Evolutionary conservation across 2,113 vertebrate species (phyloP), one percentile per base, ranked within the genome.

Genomic region (Formicarius rufipectus): DNA sequence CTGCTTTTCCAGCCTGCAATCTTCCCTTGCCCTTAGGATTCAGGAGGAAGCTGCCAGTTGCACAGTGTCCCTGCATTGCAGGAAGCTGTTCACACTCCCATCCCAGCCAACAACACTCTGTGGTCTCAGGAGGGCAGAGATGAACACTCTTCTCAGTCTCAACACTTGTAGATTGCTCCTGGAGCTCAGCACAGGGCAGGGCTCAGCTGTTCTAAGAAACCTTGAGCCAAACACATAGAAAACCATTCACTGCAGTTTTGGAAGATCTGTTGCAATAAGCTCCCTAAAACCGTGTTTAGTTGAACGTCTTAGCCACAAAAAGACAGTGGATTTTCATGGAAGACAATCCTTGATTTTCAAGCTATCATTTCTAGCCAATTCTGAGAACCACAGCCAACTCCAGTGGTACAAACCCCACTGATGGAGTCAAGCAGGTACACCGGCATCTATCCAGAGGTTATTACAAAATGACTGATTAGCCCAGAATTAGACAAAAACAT

Each of bases 1-100:
- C 83, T 93, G 94, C 76, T 71, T 69, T n/a, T 56, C 69, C 88
- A 94, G 69, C 76, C 88, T 74, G 45, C 84, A 91, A 25, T 52
- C 39, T 58, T 75, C 62, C 14, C 33, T 14, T 20, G 24, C 49
- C 76, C 44, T 76, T 33, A 64, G 2, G 3, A 73, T 60, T 83
- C 81, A 28, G 45, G 50, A 81, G 30, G 68, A 92, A 80, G 79
- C 50, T 88, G 88, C 85, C 75, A 73, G 88, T 27, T 88, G 50
- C 72, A 93, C 75, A 88, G 55, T 45, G 79, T 21, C 79, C 45
- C 79, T 86, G 86, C 75, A 50, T 30, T 88, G 85, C 92, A 95
- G 88, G 92, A 88, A 93, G 79, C 64, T 53, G 68, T 35, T 90
- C 50, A 45, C 1, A 0, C 79, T 91, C 40, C 63, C 72, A 50